phyloP scores from a whole-genome alignment of 2,113 vertebrate species.

The Nothocercus nigrocapillus region DNA sequence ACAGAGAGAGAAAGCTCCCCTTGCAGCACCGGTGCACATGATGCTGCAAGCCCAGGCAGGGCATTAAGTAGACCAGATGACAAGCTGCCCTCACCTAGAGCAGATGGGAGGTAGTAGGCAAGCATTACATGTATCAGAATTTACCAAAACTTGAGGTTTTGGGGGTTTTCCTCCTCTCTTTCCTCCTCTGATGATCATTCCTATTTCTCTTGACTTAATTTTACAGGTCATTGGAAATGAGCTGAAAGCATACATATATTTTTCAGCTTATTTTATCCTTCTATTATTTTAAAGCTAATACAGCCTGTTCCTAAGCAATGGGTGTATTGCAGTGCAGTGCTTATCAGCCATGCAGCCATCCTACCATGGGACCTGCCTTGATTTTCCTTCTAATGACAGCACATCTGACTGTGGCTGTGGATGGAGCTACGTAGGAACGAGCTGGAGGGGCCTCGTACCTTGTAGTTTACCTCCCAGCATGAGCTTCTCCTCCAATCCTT shows the following conservation, averaged over 20 bases:
- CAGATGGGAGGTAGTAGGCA: not conserved
- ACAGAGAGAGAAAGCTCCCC: not conserved
- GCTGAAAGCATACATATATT: not conserved
- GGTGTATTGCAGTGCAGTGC: not conserved
- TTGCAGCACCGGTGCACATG: not conserved
- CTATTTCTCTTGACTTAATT: not conserved
- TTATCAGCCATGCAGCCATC: not conserved
- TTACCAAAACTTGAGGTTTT: conserved; percentile 14
- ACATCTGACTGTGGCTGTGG: not conserved
- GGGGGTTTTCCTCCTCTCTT: conserved; percentile 11
- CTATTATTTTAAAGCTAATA: not conserved
- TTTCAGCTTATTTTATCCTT: not conserved
- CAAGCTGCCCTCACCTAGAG: not conserved
- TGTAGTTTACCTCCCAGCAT: conserved; percentile 21
- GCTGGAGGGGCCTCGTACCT: not conserved
- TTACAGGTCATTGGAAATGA: not conserved
- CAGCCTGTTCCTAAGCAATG: not conserved
- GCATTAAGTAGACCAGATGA: not conserved
- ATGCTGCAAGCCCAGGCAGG: not conserved
- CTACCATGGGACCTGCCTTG: rapidly evolving
- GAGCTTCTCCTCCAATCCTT: conserved; percentile 1
- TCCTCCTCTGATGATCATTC: conserved; percentile 29
- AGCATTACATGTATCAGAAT: not conserved
- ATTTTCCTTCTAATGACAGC: not conserved
- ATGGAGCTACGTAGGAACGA: not conserved